phyloP scores from a whole-genome alignment of 2,888 invertebrate genomes.

The Xestia c-nigrum region DNA sequence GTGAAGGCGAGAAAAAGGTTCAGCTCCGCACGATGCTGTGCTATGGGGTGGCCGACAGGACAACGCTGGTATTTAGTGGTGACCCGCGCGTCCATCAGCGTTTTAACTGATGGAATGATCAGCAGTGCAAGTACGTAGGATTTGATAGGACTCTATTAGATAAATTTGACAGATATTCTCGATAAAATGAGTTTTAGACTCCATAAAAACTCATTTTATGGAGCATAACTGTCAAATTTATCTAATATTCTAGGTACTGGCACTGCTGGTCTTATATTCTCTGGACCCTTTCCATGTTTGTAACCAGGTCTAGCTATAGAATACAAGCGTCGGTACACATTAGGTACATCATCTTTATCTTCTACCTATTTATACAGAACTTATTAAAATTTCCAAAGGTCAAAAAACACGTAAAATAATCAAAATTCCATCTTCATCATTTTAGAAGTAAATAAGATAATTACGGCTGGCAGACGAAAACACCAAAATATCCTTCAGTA shows the following conservation, averaged over 20 bases:
- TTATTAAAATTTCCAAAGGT: slow-evolving; percentile 11
- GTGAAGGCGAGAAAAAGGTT: neutral
- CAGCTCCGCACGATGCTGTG: neutral
- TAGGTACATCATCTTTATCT: neutral
- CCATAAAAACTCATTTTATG: too few species aligned
- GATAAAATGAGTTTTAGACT: too few species aligned
- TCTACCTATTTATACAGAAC: neutral
- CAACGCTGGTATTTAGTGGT: neutral
- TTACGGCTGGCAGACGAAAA: slow-evolving; percentile 52
- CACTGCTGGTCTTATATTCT: too few species aligned
- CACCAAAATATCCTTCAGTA: slow-evolving; percentile 70
- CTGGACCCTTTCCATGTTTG: neutral
- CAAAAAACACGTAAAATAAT: slow-evolving; percentile 30
- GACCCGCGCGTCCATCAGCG: neutral
- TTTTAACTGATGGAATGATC: neutral
- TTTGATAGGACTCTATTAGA: too few species aligned
- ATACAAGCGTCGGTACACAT: neutral
- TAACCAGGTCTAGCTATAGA: neutral
- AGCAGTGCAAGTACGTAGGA: too few species aligned
- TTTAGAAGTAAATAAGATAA: slow-evolving; percentile 56
- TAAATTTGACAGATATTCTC: too few species aligned
- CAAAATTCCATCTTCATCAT: slow-evolving; percentile 48
- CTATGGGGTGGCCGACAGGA: neutral
- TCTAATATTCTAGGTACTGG: too few species aligned
- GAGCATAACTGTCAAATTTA: too few species aligned